Conservation (phyloP, 2,888 invertebrate species). For the Eurytoma adleriae region DNA sequence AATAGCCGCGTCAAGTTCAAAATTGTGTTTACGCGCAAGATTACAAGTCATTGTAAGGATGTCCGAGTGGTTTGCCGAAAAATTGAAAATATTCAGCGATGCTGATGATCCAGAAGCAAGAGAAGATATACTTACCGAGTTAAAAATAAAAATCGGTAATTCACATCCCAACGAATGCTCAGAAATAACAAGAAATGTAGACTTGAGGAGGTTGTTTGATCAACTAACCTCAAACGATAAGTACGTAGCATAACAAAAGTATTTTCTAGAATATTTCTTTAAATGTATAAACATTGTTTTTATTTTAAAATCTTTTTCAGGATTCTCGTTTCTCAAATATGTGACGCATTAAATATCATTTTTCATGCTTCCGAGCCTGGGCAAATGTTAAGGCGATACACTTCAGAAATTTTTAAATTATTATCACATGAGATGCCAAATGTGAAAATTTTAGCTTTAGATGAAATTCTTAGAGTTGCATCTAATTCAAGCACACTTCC, state of each 20-base stretch:
- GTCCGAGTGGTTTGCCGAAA: conserved; percentile 66
- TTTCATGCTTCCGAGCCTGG: conserved; percentile 62
- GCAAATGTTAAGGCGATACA: conserved; percentile 64
- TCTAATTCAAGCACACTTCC: conserved; percentile 65
- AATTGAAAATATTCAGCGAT: conserved; percentile 63
- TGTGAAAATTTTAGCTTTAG: conserved; percentile 64
- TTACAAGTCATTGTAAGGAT: conserved; percentile 51
- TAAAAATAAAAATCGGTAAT: conserved; percentile 66
- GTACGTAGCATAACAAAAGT: conserved; percentile 57
- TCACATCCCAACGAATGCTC: conserved; percentile 60
- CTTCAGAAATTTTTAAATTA: conserved; percentile 62
- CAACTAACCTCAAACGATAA: conserved; percentile 69
- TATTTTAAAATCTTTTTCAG: conserved; percentile 59
- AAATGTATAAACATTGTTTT: background rate
- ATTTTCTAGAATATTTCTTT: conserved; percentile 17
- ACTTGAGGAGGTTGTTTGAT: conserved; percentile 64
- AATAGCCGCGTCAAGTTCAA: conserved; percentile 25
- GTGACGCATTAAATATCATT: conserved; percentile 62
- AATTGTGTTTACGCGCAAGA: conserved; percentile 38
- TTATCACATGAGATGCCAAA: conserved; percentile 61
- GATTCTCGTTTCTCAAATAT: conserved; percentile 63
- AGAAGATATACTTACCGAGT: conserved; percentile 63
- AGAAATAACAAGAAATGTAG: conserved; percentile 58
- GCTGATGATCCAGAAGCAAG: conserved; percentile 62
- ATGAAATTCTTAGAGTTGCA: conserved; percentile 63